Evolutionary conservation across 2,888 invertebrate genomes (phyloP).

Genomic region (Aphelenchoides bicaudatus): DNA sequence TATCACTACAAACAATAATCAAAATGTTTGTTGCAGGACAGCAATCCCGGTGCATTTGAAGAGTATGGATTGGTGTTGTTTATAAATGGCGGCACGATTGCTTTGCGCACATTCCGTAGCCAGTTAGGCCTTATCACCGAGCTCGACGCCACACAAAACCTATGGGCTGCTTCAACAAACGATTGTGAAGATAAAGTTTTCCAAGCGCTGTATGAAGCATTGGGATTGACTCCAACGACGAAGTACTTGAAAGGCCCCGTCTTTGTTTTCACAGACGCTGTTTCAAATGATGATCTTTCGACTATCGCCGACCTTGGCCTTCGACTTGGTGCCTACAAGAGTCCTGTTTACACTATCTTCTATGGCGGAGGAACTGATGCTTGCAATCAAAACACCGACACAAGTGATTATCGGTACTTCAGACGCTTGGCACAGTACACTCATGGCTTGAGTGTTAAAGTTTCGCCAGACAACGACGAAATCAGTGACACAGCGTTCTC

Average conservation of each 20-base stretch:
- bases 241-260: conserved; percentile 39
- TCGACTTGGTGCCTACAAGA: not conserved
- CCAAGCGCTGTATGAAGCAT: conserved; percentile 17
- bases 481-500: not conserved
- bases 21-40: no score
- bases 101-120: no score
- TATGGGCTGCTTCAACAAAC: conserved; percentile 6
- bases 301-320: not conserved
- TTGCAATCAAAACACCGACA: conserved; percentile 36
- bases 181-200: conserved; percentile 40
- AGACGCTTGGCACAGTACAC: conserved; percentile 29
- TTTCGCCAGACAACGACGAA: not conserved
- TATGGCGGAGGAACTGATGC: no score
- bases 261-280: conserved; percentile 32
- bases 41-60: conserved; percentile 34
- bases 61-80: conserved; percentile 36
- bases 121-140: not conserved
- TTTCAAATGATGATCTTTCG: not conserved
- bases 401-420: conserved; percentile 23
- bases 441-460: conserved; percentile 24
- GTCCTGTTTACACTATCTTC: conserved; percentile 19
- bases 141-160: conserved; percentile 1
- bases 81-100: conserved; percentile 30
- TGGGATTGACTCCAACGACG: not conserved
- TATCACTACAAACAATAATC: no score